A percentile compares a stretch with the other conserved stretches of the same genome.
Conservation (phyloP, 2,888 invertebrate genomes). For the Limnephilus auricula region DNA sequence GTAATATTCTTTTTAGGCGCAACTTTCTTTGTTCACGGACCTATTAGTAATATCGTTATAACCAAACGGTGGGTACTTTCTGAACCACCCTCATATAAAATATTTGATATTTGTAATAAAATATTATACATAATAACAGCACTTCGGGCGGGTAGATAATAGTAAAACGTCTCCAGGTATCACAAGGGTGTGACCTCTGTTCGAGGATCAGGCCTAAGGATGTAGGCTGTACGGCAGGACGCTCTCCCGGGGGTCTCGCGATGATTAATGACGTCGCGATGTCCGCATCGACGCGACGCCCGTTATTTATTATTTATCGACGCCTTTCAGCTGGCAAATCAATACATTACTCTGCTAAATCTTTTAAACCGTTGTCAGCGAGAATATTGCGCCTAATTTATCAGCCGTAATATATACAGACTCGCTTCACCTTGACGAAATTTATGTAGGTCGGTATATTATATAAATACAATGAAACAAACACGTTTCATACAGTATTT, state of each 20-base stretch:
- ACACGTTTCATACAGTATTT: no score
- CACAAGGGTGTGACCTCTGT: background rate
- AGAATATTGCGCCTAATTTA: background rate
- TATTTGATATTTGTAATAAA: background rate
- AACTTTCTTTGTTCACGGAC: no score
- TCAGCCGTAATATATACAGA: background rate
- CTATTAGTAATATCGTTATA: no score
- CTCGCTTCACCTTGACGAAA: background rate
- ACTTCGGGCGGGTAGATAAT: background rate
- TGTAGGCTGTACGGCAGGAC: background rate
- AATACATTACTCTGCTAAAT: background rate
- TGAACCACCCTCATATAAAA: no score
- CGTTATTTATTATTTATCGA: background rate
- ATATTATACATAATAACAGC: background rate
- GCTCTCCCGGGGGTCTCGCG: background rate
- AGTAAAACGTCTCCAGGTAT: background rate
- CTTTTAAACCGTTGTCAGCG: background rate
- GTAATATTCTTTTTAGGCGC: no score
- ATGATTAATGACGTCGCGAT: background rate
- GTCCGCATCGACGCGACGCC: background rate
- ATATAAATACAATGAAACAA: no score
- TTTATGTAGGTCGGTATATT: background rate
- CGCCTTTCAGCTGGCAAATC: background rate
- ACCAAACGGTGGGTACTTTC: no score
- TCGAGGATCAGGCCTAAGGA: background rate